phyloP scores from a whole-genome alignment of 92 coral and sea anemone species.

The Galaxea fascicularis region DNA sequence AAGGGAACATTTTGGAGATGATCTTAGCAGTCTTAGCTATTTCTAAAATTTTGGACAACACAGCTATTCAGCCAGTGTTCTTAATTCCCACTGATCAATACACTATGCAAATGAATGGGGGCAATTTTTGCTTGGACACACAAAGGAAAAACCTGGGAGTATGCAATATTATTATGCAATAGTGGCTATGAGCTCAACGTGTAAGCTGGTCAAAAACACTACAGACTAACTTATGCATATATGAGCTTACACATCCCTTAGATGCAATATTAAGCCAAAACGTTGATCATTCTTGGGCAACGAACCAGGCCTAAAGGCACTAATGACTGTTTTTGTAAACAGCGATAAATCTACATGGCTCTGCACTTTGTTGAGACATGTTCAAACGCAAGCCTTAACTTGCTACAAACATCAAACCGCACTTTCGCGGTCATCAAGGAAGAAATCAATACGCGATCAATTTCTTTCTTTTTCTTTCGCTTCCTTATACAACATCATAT shows the following conservation, averaged over 20 bases:
- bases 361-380: constrained; percentile 41
- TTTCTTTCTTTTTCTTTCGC: neutral
- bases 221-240: neutral
- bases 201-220: neutral
- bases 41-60: neutral
- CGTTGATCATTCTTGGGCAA: constrained; percentile 1
- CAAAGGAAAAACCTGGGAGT: neutral
- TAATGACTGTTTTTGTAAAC: constrained; percentile 18
- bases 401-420: constrained; percentile 27
- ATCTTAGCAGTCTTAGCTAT: constrained; percentile 2
- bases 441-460: neutral
- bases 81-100: neutral
- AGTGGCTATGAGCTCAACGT: neutral
- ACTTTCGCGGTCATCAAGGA: neutral
- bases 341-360: neutral
- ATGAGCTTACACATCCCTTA: neutral
- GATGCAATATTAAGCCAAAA: neutral
- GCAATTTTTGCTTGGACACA: too few relatives aligned
- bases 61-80: neutral
- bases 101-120: constrained; percentile 1
- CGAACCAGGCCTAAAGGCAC: constrained; percentile 11
- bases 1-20: neutral
- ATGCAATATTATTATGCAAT: neutral
- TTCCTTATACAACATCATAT: neutral
- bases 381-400: constrained; percentile 24